Evolutionary conservation across 2,113 vertebrate genomes (phyloP), one percentile per base, ranked within the genome.

Genomic region (Tyrannus savana): DNA sequence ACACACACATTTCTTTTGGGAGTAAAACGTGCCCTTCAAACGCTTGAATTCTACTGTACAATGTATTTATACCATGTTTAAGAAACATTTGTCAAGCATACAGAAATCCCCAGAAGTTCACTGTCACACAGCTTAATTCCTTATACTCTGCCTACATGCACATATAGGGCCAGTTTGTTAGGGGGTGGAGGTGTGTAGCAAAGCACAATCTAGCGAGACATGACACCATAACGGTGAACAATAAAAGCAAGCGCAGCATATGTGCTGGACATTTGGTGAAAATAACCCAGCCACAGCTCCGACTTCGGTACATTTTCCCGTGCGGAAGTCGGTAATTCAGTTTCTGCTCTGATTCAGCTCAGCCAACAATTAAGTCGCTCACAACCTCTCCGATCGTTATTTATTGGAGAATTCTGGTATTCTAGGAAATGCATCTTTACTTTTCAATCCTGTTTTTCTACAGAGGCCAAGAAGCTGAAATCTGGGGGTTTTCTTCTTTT

Each of bases 181-280:
- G 96, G 95, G 93, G 95, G 96, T 95, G 96, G 95, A 96, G 92
- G 96, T 96, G 95, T 97, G 91, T 91, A 95, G 92, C 93, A 96
- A 97, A 96, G 95, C 95, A 96, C 90, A 97, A 96, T 96, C 96
- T 97, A 96, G 95, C 95, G 88, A 97, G 96, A 96, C 96, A 89
- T 58, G 96, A 97, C 96, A 96, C 96, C 96, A 96, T 83, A 97
- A 94, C 76, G 68, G 93, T 95, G 96, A 97, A 97, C 94, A 95
- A 96, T 96, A 95, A 96, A 96, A 96, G 93, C 90, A 90, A 90
- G 93, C 2, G 4, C 53, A 95, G 92, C 95, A 96, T 96, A 95
- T 96, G 92, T 96, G 95, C 95, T 96, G 95, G 95, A 89, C 93
- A 96, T 93, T 96, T 96, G 95, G 94, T 95, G 93, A 84, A 94